phyloP scores from a whole-genome alignment of 2,113 vertebrate species.

The Arenaria interpres region DNA sequence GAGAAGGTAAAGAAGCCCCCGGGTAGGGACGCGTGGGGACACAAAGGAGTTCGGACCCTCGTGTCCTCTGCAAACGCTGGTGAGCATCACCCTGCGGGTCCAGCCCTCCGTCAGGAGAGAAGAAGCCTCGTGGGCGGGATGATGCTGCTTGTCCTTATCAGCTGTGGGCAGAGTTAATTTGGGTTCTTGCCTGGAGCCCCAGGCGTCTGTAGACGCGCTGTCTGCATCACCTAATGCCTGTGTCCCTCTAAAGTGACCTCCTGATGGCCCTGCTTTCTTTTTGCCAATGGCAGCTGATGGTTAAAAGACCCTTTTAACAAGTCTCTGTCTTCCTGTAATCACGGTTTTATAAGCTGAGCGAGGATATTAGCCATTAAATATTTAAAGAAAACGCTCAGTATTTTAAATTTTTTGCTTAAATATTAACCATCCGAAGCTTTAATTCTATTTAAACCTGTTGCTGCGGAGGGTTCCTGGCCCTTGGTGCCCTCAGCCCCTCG shows the following conservation, averaged over 20 bases:
- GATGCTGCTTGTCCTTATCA: not conserved
- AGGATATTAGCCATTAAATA: slow-evolving; percentile 45
- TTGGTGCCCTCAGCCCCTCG: not conserved
- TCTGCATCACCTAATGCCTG: not conserved
- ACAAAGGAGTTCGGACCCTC: fast-evolving
- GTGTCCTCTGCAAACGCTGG: fast-evolving
- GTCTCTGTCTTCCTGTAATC: not conserved
- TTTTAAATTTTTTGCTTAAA: slow-evolving; percentile 42
- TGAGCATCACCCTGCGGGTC: not conserved
- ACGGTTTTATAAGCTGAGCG: not conserved
- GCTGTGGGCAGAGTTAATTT: not conserved
- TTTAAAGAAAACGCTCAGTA: slow-evolving; percentile 11
- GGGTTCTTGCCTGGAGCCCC: not conserved
- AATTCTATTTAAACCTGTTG: not conserved
- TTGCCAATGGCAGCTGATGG: not conserved
- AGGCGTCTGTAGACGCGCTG: not conserved
- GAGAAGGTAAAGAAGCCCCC: slow-evolving; percentile 82
- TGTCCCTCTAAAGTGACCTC: not conserved
- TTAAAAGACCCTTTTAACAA: slow-evolving; percentile 34
- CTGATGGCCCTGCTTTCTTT: not conserved
- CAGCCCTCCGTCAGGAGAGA: not conserved
- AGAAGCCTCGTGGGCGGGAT: not conserved
- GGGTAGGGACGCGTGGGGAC: fast-evolving
- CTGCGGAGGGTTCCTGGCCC: not conserved
- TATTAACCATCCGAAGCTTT: slow-evolving; percentile 2